Conservation (phyloP, 2,888 invertebrate species). For the Drosophila testacea region DNA sequence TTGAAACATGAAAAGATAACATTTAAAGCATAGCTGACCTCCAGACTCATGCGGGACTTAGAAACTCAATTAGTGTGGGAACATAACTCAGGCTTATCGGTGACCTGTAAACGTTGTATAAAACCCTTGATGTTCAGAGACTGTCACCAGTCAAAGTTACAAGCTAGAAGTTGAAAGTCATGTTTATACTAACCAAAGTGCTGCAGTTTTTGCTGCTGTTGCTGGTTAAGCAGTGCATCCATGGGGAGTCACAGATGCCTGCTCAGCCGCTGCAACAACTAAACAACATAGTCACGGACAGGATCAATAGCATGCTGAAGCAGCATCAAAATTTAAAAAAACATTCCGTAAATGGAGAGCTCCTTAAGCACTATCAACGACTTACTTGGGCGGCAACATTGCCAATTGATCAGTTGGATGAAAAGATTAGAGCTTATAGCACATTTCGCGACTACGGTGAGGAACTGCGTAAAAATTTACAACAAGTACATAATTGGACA, state of each 20-base stretch:
- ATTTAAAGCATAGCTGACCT: not conserved
- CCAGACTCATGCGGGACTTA: constrained; percentile 1
- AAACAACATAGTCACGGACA: constrained; percentile 47
- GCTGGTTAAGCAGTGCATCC: constrained; percentile 26
- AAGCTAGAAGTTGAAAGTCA: constrained; percentile 17
- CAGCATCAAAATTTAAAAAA: constrained; percentile 3
- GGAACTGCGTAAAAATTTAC: not conserved
- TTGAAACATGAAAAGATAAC: constrained; percentile 3
- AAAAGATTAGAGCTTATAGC: constrained; percentile 46
- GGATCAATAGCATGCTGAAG: constrained; percentile 33
- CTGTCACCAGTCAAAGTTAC: constrained; percentile 28
- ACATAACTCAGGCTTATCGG: constrained; percentile 42
- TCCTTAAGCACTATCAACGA: constrained; percentile 7
- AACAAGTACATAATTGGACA: not conserved
- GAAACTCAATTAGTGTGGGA: constrained; percentile 24
- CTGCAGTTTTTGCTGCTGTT: constrained; percentile 15
- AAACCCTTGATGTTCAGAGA: constrained; percentile 1
- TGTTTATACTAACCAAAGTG: constrained; percentile 18
- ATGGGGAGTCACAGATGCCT: not conserved
- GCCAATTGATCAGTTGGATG: constrained; percentile 43
- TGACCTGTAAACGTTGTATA: constrained; percentile 29
- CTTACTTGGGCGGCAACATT: constrained; percentile 38
- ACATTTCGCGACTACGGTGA: constrained; percentile 15
- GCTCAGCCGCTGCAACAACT: constrained; percentile 23
- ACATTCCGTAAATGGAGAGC: constrained; percentile 2